Evolutionary conservation across 2,888 invertebrate genomes (phyloP), one percentile per base, ranked within the genome.

Genomic region (Nasonia oneida): DNA sequence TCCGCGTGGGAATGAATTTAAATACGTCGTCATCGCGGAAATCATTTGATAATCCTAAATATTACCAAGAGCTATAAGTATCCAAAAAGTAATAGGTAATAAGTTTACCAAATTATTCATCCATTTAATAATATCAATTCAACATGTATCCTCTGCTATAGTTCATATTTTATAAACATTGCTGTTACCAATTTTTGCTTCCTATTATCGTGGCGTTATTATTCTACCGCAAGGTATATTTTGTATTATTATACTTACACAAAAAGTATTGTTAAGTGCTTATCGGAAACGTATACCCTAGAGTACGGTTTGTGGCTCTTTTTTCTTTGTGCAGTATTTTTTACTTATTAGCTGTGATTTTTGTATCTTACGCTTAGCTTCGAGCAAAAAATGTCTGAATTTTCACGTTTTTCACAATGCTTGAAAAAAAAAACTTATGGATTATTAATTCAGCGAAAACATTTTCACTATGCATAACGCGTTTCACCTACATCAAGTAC

Each of bases 261-360:
- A 53, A 64, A 37, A 53, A 81, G 57, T 81, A 80, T 76, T 84
- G 71, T 80, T 61, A 64, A 78, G 10, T 73, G 37, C 33, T 83
- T 73, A 10, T 37, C 0, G 47, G 29, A 64, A 50, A 12, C 4
- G 12, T 57, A 73, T 37, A 14, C 29, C n/a, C n/a, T 42, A 39
- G 18, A 64, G 8, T 18, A 64, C 18, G 18, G 18, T 71, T 39
- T 81, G 73, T 53, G 37, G 50, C 67, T 61, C 23, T 0, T 67
- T 74, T 75, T 79, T 77, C 3, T 37, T 79, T 42, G 4, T 74
- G 10, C 80, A 75, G 75, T 80, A 84, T 76, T 84, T 76, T 84
- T 64, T 75, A 42, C 67, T n/a, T 61, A 39, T 47, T 67, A 53
- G 18, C 75, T 80, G 71, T 79, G 74, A 79, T 84, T 77, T 83